Base-by-base conservation (phyloP, 2,888 invertebrate genomes). In the Agrilus cyanescens region DNA sequence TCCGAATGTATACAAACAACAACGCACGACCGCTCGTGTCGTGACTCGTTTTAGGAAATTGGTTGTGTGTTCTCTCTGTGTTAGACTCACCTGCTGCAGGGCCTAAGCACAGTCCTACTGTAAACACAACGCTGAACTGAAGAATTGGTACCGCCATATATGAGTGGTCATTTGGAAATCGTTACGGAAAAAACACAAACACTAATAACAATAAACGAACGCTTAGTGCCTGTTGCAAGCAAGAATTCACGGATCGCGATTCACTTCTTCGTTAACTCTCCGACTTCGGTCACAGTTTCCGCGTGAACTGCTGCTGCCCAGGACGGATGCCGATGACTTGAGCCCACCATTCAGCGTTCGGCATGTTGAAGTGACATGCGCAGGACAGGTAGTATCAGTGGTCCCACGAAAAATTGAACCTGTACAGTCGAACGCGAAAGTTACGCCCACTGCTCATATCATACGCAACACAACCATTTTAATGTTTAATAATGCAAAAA, bases 111-210 rank as follows among this genome's bases (percentile, higher is more conserved):
- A 61, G 60, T 62, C 66, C 69, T 70, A 75, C 68, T 69, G 73
- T 65, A 70, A 72, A 71, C 70, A 74, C 68, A 70, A 74, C 74
- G 70, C 70, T 70, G 76, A 79, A 74, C 74, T 75, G 77, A 73
- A 78, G 74, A 73, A 78, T 76, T 78, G 76, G 76, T 75, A 80
- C 75, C 80, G 82, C 82, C 82, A 82, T 81, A 79, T 75, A 78
- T 78, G 73, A 74, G 73, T 73, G 73, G 73, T 75, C 80, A 80
- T 80, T 77, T 77, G 78, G 74, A 63, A 61, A 62, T 59, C 57
- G 57, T 58, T 56, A 25, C 8, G 25, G 45, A 36, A 45, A 45
- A 47, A 42, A 47, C 43, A 57, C 56, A 72, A 59, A 57, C 55
- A 56, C 56, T 53, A 57, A 59, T 57, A 46, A 54, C 54, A 54